These are phyloP conservation scores for Scopus umbretta DNA, from an alignment of 2,113 vertebrate genomes.

Conservation along the genomic window DNA sequence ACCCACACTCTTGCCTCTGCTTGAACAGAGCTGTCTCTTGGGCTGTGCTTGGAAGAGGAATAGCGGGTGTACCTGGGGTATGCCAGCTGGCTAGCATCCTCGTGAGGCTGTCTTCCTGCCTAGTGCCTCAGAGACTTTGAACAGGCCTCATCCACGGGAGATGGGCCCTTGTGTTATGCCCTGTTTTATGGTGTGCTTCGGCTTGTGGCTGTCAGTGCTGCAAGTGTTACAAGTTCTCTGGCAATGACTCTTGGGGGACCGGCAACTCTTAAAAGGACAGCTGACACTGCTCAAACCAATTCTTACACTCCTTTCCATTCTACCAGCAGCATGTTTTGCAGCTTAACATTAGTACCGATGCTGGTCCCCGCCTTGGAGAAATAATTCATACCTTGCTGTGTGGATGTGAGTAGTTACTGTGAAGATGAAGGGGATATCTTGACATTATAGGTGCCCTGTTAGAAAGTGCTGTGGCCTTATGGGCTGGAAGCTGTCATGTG, in stretches of 20 bases:
- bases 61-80: accelerated
- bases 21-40: not conserved
- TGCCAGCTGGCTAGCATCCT: not conserved
- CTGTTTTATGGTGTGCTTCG: not conserved
- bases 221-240: not conserved
- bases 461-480: not conserved
- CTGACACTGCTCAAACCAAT: not conserved
- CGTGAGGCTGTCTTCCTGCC: accelerated
- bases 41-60: not conserved
- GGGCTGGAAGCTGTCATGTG: not conserved
- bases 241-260: not conserved
- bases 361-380: not conserved
- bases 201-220: not conserved
- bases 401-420: not conserved
- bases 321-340: not conserved
- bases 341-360: not conserved
- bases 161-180: not conserved
- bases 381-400: not conserved
- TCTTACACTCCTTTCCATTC: not conserved
- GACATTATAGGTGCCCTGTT: not conserved
- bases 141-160: not conserved
- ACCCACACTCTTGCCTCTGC: not conserved
- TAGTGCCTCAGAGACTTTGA: not conserved
- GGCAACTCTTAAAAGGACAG: not conserved
- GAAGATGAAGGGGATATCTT: not conserved